These are phyloP conservation scores for Styela plicata DNA, from an alignment of 23 tunicate species.

Conservation along the genomic window DNA sequence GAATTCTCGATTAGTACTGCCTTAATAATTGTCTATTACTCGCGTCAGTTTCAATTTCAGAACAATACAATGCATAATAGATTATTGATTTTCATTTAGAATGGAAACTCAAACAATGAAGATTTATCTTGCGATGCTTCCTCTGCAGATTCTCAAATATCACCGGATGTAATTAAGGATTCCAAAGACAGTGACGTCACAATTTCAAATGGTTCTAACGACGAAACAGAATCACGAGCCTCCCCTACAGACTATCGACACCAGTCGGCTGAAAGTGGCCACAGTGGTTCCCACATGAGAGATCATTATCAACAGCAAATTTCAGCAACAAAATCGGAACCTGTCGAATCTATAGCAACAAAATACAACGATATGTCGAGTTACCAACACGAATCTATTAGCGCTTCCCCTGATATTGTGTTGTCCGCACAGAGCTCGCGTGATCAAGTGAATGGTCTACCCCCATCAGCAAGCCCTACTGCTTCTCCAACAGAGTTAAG, in stretches of 20 bases:
- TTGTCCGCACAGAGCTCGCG: not conserved
- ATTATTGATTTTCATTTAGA: conserved; percentile 14
- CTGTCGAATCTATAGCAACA: not conserved
- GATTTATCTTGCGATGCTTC: conserved; percentile 6
- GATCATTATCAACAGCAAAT: not conserved
- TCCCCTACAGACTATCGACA: not conserved
- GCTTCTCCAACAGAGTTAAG: conserved; percentile 13
- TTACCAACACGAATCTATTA: not conserved
- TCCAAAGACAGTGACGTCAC: conserved; percentile 11
- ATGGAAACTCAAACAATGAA: conserved; percentile 9
- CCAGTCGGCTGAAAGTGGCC: not conserved
- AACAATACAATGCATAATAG: not conserved
- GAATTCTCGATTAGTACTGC: too few species aligned
- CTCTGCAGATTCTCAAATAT: conserved; percentile 10
- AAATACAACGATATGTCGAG: not conserved
- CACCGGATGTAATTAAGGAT: conserved; percentile 11
- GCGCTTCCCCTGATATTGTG: conserved; percentile 5
- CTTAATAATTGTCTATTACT: too few species aligned
- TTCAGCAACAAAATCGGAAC: not conserved
- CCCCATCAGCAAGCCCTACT: conserved; percentile 4
- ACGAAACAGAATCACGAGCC: not conserved
- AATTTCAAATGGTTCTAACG: not conserved
- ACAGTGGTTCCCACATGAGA: not conserved
- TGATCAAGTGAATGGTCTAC: not conserved
- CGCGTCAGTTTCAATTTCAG: not conserved